Conservation (phyloP, 2,113 vertebrate species). For the Phalacrocorax brasilianus region DNA sequence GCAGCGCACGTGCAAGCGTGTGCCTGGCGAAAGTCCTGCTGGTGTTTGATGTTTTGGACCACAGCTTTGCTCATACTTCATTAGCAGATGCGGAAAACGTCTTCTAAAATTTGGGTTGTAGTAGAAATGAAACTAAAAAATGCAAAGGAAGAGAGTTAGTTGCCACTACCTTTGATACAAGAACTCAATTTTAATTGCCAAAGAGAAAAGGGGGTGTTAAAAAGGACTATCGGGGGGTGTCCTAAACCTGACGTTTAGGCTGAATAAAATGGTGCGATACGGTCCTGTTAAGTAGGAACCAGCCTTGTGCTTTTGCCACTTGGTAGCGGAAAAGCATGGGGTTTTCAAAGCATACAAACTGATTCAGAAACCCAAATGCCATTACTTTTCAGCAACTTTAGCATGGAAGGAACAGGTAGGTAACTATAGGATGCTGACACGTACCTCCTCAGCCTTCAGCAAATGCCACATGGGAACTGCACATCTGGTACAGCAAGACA, state of each 20-base stretch:
- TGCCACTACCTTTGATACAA: not conserved
- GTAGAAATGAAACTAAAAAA: not conserved
- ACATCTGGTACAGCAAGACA: not conserved
- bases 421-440: not conserved
- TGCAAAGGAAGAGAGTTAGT: not conserved
- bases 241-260: not conserved
- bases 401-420: not conserved
- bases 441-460: not conserved
- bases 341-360: not conserved
- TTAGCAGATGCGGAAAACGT: accelerated
- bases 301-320: not conserved
- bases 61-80: not conserved
- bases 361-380: not conserved
- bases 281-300: not conserved
- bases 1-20: accelerated
- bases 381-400: not conserved
- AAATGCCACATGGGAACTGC: not conserved
- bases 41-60: not conserved
- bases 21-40: not conserved
- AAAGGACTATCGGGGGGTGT: not conserved
- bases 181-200: not conserved
- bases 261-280: not conserved
- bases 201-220: not conserved
- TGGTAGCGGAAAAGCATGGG: accelerated
- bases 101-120: not conserved